A percentile compares a stretch with the other conserved stretches of the same genome.
Evolutionary conservation across 2,888 invertebrate species (phyloP).

Genomic region (Selenia dentaria): DNA sequence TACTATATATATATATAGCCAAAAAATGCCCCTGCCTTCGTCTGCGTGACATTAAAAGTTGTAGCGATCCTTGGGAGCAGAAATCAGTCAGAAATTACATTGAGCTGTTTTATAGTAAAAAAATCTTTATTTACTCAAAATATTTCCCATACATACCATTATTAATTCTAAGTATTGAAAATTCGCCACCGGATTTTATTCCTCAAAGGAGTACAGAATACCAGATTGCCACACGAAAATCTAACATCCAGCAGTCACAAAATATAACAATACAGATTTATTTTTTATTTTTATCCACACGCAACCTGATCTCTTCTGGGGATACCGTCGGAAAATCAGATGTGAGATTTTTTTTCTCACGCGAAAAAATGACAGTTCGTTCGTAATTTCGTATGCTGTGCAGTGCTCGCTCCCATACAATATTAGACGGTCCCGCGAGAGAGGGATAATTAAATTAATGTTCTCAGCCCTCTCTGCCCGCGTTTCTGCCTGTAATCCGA

Average conservation of each 20-base stretch:
- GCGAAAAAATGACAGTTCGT: slow-evolving; percentile 77
- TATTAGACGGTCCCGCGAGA: slow-evolving; percentile 77
- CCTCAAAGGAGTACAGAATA: slow-evolving; percentile 17
- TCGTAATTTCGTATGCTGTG: slow-evolving; percentile 66
- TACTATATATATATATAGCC: too few relatives aligned
- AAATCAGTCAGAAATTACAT: too few relatives aligned
- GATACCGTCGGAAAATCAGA: slow-evolving; percentile 71
- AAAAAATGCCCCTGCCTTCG: too few relatives aligned
- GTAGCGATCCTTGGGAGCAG: too few relatives aligned
- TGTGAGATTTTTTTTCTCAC: slow-evolving; percentile 81
- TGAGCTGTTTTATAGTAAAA: too few relatives aligned
- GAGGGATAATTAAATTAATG: slow-evolving; percentile 82
- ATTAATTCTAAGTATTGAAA: too few relatives aligned
- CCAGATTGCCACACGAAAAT: slow-evolving; percentile 31
- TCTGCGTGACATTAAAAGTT: too few relatives aligned
- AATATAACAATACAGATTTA: slow-evolving; percentile 65
- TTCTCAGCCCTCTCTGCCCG: slow-evolving; percentile 72
- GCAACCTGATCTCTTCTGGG: slow-evolving; percentile 75
- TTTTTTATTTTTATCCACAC: slow-evolving; percentile 61
- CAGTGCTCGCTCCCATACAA: slow-evolving; percentile 71
- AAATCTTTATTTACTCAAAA: too few relatives aligned
- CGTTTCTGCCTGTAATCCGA: slow-evolving; percentile 74
- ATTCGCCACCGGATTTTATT: slow-evolving; percentile 6
- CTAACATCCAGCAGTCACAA: slow-evolving; percentile 31
- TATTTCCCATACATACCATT: too few relatives aligned